phyloP scores from a whole-genome alignment of 1,140 invertebrate species.

The Drosophila prosaltans region DNA sequence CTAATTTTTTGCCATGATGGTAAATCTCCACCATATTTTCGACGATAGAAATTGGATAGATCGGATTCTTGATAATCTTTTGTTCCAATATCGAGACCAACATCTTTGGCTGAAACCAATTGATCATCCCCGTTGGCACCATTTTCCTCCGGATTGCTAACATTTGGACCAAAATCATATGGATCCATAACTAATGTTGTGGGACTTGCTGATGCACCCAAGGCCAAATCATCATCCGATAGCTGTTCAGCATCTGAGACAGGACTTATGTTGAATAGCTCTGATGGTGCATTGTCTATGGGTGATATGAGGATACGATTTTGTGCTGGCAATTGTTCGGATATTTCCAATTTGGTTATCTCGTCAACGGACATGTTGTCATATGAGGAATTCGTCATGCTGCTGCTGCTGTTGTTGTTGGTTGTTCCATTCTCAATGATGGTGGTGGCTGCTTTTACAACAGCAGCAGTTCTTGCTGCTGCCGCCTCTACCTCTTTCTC shows the following conservation, averaged over 20 bases:
- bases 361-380: slow-evolving; percentile 35
- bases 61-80: slow-evolving; percentile 27
- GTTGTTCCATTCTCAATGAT: slow-evolving; percentile 1
- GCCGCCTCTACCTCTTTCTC: slow-evolving; percentile 15
- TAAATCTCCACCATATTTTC: slow-evolving; percentile 55
- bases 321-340: slow-evolving; percentile 45
- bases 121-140: slow-evolving; percentile 47
- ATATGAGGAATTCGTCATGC: neutral
- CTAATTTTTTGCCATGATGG: slow-evolving; percentile 44
- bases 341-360: slow-evolving; percentile 50
- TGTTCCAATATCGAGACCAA: slow-evolving; percentile 14
- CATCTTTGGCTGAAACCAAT: slow-evolving; percentile 14
- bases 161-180: slow-evolving; percentile 48
- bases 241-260: slow-evolving; percentile 69
- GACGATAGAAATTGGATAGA: slow-evolving; percentile 49
- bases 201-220: slow-evolving; percentile 86
- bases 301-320: slow-evolving; percentile 53
- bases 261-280: slow-evolving; percentile 72
- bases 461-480: slow-evolving; percentile 10
- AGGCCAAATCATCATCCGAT: slow-evolving; percentile 84
- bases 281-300: slow-evolving; percentile 45
- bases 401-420: neutral
- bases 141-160: neutral
- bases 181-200: slow-evolving; percentile 61
- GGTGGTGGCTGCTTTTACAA: neutral